Conservation (phyloP, 2,888 invertebrate species). For the Oegoconia quadripuncta region DNA sequence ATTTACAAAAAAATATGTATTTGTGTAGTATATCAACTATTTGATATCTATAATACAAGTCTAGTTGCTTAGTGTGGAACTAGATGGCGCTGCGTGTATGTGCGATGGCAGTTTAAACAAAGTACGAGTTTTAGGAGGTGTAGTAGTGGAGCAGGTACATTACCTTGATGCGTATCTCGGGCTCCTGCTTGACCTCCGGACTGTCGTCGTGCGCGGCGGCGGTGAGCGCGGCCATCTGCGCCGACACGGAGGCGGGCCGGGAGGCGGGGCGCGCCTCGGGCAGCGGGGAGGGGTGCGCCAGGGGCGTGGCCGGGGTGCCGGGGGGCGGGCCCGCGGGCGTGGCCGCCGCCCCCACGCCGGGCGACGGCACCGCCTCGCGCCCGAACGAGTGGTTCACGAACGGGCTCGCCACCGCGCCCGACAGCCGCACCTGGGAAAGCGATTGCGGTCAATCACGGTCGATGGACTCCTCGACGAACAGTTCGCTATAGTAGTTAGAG, state of each 20-base stretch:
- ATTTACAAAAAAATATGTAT: no score
- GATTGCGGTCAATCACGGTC: no score
- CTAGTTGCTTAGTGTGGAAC: no score
- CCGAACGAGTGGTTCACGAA: conserved; percentile 68
- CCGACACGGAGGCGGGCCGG: conserved; percentile 73
- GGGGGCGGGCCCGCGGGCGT: conserved; percentile 33
- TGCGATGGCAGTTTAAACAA: no score
- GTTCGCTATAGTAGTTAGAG: no score
- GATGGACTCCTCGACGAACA: no score
- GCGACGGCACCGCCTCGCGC: conserved; percentile 60
- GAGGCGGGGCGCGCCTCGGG: conserved; percentile 45
- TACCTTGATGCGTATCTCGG: conserved; percentile 84
- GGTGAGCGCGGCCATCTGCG: conserved; percentile 83
- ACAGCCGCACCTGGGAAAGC: conserved; percentile 72
- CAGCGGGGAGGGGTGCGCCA: conserved; percentile 61
- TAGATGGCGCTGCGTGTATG: no score
- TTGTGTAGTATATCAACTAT: no score
- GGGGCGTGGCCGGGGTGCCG: conserved; percentile 26
- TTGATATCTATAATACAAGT: no score
- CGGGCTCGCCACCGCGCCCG: conserved; percentile 73
- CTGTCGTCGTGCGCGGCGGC: conserved; percentile 85
- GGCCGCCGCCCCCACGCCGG: conserved; percentile 45
- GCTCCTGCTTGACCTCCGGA: conserved; percentile 83
- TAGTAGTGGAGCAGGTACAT: no score
- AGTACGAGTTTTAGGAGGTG: no score